These are phyloP conservation scores for Protonemura montana DNA, from an alignment of 2,888 invertebrate species.

Conservation along the genomic window DNA sequence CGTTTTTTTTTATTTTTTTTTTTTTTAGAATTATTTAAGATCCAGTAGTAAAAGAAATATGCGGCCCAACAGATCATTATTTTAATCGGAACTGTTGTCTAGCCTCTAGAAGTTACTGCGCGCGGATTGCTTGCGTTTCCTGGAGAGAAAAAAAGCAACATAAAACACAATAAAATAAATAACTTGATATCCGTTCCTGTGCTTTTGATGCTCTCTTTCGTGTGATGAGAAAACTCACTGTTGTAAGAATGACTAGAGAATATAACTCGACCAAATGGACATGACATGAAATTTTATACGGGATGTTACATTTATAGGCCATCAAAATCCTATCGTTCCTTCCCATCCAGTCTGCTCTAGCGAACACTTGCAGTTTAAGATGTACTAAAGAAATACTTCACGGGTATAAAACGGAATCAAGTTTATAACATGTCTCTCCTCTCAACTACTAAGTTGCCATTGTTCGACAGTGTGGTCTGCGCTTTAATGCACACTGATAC, in stretches of 20 bases:
- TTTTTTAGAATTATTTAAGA: too few relatives aligned
- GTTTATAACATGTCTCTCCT: not conserved
- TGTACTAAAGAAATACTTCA: slow-evolving; percentile 14
- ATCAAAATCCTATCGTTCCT: slow-evolving; percentile 32
- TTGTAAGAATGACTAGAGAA: not conserved
- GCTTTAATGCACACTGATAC: too few relatives aligned
- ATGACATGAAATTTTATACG: slow-evolving; percentile 35
- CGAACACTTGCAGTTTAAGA: slow-evolving; percentile 30
- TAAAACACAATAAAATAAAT: slow-evolving; percentile 21
- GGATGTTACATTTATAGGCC: slow-evolving; percentile 32
- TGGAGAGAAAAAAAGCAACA: not conserved
- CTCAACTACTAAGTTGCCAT: not conserved
- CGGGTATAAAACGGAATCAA: not conserved
- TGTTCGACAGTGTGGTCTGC: not conserved
- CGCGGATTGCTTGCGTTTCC: not conserved
- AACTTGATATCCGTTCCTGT: slow-evolving; percentile 17
- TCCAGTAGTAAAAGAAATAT: not conserved
- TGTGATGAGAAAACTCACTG: not conserved
- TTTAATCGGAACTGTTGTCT: not conserved
- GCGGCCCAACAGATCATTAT: not conserved
- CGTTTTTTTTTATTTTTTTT: not conserved
- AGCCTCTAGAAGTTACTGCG: not conserved
- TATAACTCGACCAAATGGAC: slow-evolving; percentile 33
- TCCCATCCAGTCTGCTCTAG: slow-evolving; percentile 21
- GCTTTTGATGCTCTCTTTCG: slow-evolving; percentile 17